These are phyloP conservation scores for Vulpes lagopus DNA, from an alignment of 2,113 vertebrate genomes.

Conservation along the genomic window DNA sequence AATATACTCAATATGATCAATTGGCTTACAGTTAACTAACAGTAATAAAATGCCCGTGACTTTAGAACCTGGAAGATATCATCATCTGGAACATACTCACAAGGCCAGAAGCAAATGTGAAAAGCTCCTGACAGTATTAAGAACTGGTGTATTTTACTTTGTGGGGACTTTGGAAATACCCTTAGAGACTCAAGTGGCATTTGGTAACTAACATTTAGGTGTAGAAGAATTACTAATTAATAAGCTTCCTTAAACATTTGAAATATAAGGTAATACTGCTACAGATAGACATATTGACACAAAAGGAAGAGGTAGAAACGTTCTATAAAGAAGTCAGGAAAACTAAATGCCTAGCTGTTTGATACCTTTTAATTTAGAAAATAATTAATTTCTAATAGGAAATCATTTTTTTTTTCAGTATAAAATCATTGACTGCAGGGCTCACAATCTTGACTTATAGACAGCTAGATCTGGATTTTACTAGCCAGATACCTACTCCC, in stretches of 20 bases:
- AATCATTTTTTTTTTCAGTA: constrained; percentile 12
- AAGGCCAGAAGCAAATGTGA: not conserved
- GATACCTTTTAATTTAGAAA: constrained; percentile 20
- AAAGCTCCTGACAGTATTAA: not conserved
- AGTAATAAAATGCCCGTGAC: not conserved
- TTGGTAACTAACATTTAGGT: constrained; percentile 5
- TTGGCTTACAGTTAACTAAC: not conserved
- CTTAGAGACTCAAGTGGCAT: not conserved
- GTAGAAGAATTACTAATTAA: constrained; percentile 13
- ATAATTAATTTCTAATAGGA: constrained; percentile 50
- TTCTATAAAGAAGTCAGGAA: not conserved
- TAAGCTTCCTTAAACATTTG: not conserved
- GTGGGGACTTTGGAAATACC: not conserved
- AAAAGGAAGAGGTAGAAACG: not conserved
- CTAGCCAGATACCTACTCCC: not conserved
- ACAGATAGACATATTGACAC: not conserved
- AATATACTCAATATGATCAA: not conserved
- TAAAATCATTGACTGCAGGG: not conserved
- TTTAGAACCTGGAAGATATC: not conserved
- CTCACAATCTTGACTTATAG: not conserved
- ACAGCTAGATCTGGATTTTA: not conserved
- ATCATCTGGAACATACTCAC: not conserved
- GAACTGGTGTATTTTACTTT: not conserved
- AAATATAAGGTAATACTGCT: not conserved
- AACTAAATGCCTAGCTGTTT: not conserved